Evolutionary conservation across 2,888 invertebrate species (phyloP), one percentile per base, ranked within the genome.

Genomic region (Oeneis ivallda): DNA sequence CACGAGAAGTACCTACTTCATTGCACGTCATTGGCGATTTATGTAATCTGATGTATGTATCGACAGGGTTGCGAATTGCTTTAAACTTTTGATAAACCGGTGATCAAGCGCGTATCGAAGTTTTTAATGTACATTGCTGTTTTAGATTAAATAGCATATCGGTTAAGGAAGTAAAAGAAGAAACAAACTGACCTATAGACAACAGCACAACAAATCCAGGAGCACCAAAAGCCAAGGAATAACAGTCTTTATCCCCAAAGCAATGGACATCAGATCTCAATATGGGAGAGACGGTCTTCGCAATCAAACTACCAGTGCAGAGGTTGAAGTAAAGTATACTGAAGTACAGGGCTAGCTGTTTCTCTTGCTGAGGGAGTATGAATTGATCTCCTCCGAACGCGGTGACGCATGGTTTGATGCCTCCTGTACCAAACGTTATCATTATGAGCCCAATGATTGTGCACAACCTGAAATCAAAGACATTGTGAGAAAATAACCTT

Each of bases 371-470:
- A 0, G 94, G 94, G 50, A 94, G 76, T 15, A 87, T 83, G 76
- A 96, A 96, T 81, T 96, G 96, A 82, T 97, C 96, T 0, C 96
- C 96, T 3, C 96, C 96, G 79, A 96, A 96, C 0, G 96, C 94
- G 0, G 95, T 92, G 0, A 96, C 96, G 80, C 96, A 96, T 0
- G 96, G 96, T 74, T 96, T 97, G 70, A 97, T 96, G 4, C 96
- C 96, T 0, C 96, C 96, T 0, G 96, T 96, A 2, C 96, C 96
- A 4, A 96, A 71, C 0, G 95, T 95, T 66, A 96, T 95, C 72
- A 96, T 84, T 13, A 94, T 79, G 34, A 97, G 84, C 0, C 96
- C 96, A 19, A 95, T 72, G 68, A 95, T 83, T 0, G 95, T 94
- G 68, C 95, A 92, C 62, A 87, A 74, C 72, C 94, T 94, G 84